Percentiles rank a stretch among this genome's conserved stretches.
phyloP scores from a whole-genome alignment of 2,797 vertebrate genomes.

The Hipposideros larvatus region DNA sequence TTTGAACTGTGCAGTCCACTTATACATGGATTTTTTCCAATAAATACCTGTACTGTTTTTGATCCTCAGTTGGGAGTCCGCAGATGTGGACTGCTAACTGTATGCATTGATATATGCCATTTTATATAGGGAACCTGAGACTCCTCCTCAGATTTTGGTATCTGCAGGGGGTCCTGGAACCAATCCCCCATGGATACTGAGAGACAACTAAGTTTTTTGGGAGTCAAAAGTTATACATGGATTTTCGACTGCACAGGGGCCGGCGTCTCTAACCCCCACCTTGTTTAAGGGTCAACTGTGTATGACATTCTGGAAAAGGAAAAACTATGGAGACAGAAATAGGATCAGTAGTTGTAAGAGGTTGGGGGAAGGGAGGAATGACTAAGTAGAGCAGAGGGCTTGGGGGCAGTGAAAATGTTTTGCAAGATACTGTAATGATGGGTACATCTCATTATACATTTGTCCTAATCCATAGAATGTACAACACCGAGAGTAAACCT shows the following conservation, averaged over 20 bases:
- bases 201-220: background rate
- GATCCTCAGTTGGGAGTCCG: background rate
- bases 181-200: background rate
- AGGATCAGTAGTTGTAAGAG: background rate
- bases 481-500: background rate
- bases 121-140: background rate
- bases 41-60: background rate
- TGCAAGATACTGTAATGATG: background rate
- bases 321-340: background rate
- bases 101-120: background rate
- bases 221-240: background rate
- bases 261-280: background rate
- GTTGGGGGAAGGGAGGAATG: too few species aligned
- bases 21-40: background rate
- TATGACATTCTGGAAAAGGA: background rate
- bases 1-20: background rate
- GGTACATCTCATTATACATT: background rate
- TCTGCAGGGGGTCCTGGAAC: background rate
- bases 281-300: background rate
- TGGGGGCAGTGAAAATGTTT: background rate
- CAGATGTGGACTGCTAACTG: background rate
- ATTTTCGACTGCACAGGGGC: background rate
- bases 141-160: background rate
- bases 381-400: background rate
- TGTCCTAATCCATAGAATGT: background rate